Conservation (phyloP, 2,797 vertebrate species). For the Chaunax sp. region DNA sequence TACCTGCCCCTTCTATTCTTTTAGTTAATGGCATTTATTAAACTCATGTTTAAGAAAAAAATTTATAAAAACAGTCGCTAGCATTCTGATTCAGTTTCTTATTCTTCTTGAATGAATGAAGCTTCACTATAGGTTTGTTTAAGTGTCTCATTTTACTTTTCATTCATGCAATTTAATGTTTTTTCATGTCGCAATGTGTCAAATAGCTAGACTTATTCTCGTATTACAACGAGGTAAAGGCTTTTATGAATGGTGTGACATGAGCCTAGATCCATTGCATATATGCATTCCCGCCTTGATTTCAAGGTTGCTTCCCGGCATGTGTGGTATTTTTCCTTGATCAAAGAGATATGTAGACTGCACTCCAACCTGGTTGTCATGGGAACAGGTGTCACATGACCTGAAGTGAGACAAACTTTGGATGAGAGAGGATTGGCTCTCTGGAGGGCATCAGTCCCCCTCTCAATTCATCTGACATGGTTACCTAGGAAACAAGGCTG, state of each 20-base stretch:
- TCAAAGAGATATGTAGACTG: constrained; percentile 82
- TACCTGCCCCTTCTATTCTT: constrained; percentile 31
- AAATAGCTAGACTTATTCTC: background rate
- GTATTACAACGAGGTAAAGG: background rate
- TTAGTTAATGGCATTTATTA: constrained; percentile 16
- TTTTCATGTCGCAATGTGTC: background rate
- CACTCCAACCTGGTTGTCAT: constrained; percentile 88
- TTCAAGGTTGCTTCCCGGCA: constrained; percentile 74
- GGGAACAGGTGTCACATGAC: constrained; percentile 86
- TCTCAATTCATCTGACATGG: constrained; percentile 86
- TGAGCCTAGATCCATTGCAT: constrained; percentile 52
- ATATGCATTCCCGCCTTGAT: constrained; percentile 68
- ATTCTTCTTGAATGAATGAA: constrained; percentile 2
- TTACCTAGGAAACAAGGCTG: constrained; percentile 88
- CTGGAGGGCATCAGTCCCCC: constrained; percentile 82
- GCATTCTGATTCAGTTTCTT: background rate
- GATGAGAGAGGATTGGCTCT: constrained; percentile 84
- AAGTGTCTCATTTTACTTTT: constrained; percentile 4
- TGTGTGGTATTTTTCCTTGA: constrained; percentile 73
- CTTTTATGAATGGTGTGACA: constrained; percentile 47
- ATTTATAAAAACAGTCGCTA: background rate
- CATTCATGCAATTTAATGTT: background rate
- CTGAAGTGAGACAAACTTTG: constrained; percentile 86
- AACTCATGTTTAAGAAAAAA: constrained; percentile 1
- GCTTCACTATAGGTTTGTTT: background rate